Percentiles rank a stretch among this genome's conserved stretches.
Evolutionary conservation across 2,888 invertebrate genomes (phyloP).

Genomic region (Yponomeuta cagnagella): DNA sequence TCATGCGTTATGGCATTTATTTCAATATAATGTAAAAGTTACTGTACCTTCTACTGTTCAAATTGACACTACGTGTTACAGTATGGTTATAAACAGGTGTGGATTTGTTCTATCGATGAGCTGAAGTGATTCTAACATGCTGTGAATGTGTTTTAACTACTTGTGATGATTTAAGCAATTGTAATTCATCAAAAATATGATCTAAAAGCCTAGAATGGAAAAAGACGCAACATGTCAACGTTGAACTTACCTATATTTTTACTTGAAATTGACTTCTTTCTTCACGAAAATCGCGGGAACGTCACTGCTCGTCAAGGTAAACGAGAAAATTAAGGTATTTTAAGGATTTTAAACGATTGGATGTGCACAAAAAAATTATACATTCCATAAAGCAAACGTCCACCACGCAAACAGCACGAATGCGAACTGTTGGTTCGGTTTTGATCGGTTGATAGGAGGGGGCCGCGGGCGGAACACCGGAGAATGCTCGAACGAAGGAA

Average conservation of each 20-base stretch:
- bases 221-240: constrained; percentile 73
- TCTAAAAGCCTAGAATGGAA: constrained; percentile 51
- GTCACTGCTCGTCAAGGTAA: constrained; percentile 55
- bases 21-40: constrained; percentile 18
- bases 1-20: constrained; percentile 36
- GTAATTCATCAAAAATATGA: constrained; percentile 37
- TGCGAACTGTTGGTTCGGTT: constrained; percentile 75
- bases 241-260: constrained; percentile 69
- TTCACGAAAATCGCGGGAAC: constrained; percentile 61
- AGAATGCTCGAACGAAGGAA: constrained; percentile 33
- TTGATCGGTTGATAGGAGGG: constrained; percentile 25
- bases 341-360: constrained; percentile 67
- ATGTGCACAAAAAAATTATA: constrained; percentile 71
- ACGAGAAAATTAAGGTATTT: constrained; percentile 66
- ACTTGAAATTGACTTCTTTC: constrained; percentile 53
- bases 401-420: constrained; percentile 71
- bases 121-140: neutral
- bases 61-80: constrained; percentile 27
- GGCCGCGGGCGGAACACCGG: constrained; percentile 61
- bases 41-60: neutral
- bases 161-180: constrained; percentile 39
- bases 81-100: constrained; percentile 43
- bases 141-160: constrained; percentile 15
- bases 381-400: constrained; percentile 70
- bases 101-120: constrained; percentile 25